Evolutionary conservation across 2,888 invertebrate species (phyloP).

Genomic region (Melitaea athalia): DNA sequence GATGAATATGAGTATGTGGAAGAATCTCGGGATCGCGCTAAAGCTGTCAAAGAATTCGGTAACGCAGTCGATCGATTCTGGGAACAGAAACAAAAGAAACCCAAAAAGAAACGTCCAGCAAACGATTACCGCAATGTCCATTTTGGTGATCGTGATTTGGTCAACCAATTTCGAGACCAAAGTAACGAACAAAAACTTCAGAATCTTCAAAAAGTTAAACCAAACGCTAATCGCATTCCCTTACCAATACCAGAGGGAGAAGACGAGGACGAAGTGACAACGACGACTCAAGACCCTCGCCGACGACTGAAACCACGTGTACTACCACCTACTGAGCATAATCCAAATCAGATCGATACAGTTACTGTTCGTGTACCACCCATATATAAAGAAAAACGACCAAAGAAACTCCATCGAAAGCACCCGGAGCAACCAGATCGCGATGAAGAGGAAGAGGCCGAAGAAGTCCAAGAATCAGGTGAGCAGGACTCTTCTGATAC

Average conservation of each 20-base stretch:
- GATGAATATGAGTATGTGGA: conserved; percentile 74
- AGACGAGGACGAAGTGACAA: conserved; percentile 64
- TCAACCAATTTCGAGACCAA: conserved; percentile 49
- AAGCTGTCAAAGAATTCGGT: conserved; percentile 65
- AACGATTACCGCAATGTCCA: conserved; percentile 71
- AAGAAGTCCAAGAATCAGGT: conserved; percentile 40
- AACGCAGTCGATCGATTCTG: conserved; percentile 72
- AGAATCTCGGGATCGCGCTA: conserved; percentile 63
- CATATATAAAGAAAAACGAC: conserved; percentile 71
- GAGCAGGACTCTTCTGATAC: conserved; percentile 49
- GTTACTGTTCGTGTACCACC: conserved; percentile 78
- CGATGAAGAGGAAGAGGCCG: conserved; percentile 52
- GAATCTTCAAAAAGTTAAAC: conserved; percentile 54
- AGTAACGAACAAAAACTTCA: conserved; percentile 51
- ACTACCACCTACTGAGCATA: conserved; percentile 75
- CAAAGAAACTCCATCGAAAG: conserved; percentile 69
- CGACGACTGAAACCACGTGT: conserved; percentile 67
- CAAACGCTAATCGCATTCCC: conserved; percentile 52
- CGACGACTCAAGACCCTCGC: conserved; percentile 73
- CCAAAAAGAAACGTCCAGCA: conserved; percentile 50
- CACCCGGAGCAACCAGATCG: conserved; percentile 52
- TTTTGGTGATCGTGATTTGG: conserved; percentile 68
- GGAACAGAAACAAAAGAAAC: conserved; percentile 58
- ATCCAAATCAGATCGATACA: conserved; percentile 76
- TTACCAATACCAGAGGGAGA: conserved; percentile 50